Evolutionary conservation across 2,113 vertebrate species (phyloP), one percentile per base, ranked within the genome.

Genomic region (Stegostoma tigrinum): DNA sequence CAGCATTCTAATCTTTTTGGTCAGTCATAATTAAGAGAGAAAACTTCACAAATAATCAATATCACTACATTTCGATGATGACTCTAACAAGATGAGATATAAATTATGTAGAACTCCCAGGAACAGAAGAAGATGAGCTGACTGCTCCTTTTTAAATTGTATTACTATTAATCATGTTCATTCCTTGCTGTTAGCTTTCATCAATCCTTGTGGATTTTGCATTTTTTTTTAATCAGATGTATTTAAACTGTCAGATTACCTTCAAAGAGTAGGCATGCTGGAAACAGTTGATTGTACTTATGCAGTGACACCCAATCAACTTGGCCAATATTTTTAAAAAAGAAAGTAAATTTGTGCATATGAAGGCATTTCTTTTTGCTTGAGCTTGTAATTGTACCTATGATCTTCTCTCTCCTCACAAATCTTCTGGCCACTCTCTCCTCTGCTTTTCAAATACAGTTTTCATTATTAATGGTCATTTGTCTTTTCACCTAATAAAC

Each of bases 141-240:
- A 42, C 34, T 94, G 91, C 91, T 94, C 45, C 55, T 94, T 94
- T 67, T 95, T 70, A 95, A 95, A 95, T 27, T 72, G 48, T 72
- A 42, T 12, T 48, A 23, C 67, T 70, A 72, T 95, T 94, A 45
- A 67, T 94, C 91, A 67, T 70, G 38, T 68, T 94, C 61, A 0
- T 94, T 67, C 38, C 91, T 70, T 45, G 66, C 91, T 42, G 66
- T 94, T 67, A 42, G 87, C 87, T 91, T 91, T 94, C 24, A 94
- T 94, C n/a, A 94, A 38, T 45, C 91, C 38, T 61, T 94, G 91
- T 68, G 68, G 91, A 94, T 94, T n/a, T 94, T 30, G 87, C 87
- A n/a, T 34, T 3, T 64, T 52, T 86, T 91, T 64, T 64, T 10
- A 17, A 55, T 64, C 34, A 19, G 87, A 93, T 66, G 61, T 66